A percentile compares a stretch with the other conserved stretches of the same genome.
Conservation (phyloP, 2,888 invertebrate genomes). For the Brachypalpus laphriformis region DNA sequence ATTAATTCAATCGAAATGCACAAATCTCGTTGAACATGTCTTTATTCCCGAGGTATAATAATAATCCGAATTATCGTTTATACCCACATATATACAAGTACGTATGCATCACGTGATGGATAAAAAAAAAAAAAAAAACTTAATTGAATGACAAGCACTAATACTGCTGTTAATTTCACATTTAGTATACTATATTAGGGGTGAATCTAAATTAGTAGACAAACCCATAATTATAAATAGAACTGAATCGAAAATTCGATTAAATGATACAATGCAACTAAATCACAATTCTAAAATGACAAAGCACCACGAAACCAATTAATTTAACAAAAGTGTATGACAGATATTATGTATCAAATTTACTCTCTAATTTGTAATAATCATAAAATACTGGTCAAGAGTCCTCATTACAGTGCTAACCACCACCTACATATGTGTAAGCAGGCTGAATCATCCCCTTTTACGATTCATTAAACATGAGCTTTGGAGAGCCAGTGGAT, state of each 20-base stretch:
- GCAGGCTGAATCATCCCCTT: neutral
- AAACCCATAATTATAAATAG: neutral
- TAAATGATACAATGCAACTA: neutral
- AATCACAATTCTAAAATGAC: neutral
- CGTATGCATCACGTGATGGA: neutral
- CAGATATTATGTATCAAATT: neutral
- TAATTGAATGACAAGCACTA: neutral
- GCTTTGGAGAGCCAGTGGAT: neutral
- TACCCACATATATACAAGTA: neutral
- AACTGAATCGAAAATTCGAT: neutral
- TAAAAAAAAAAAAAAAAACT: neutral
- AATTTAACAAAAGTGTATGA: neutral
- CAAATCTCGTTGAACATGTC: neutral
- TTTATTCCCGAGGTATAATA: neutral
- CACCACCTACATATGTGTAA: neutral
- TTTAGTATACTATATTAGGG: too few relatives aligned
- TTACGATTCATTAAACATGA: neutral
- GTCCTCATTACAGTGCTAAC: neutral
- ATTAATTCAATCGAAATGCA: neutral
- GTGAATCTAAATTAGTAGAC: too few relatives aligned
- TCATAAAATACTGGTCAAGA: neutral
- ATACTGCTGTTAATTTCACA: neutral
- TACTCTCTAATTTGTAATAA: neutral
- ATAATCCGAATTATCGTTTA: neutral
- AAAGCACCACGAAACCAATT: neutral